phyloP scores from a whole-genome alignment of 2,113 vertebrate species.

The Chlorodrepanis virens region DNA sequence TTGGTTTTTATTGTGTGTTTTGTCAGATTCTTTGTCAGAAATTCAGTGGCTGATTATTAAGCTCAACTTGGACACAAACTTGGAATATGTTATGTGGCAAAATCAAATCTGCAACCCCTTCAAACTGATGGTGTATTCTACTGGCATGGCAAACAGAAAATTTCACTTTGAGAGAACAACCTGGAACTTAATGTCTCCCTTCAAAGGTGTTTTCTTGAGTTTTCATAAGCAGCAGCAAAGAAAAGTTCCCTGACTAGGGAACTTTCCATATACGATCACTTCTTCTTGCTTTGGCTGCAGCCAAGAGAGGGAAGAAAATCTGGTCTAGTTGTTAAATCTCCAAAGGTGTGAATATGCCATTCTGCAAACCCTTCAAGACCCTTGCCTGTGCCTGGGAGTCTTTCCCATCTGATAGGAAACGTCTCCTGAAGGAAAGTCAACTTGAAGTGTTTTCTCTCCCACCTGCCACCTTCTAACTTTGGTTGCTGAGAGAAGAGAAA shows the following conservation, averaged over 20 bases:
- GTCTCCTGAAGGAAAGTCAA: slow-evolving; percentile 14
- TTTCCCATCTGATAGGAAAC: background rate
- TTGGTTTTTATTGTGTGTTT: background rate
- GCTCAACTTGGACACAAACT: background rate
- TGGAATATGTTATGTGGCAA: background rate
- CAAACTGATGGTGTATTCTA: background rate
- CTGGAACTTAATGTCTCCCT: background rate
- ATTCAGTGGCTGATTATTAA: background rate
- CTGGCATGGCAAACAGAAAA: background rate
- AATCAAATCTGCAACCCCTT: background rate
- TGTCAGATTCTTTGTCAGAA: background rate
- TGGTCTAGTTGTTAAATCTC: background rate
- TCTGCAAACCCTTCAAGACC: background rate
- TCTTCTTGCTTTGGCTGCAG: background rate
- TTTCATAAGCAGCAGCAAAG: background rate
- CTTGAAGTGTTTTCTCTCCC: slow-evolving; percentile 49
- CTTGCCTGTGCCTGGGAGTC: background rate
- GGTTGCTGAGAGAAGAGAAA: slow-evolving; percentile 47
- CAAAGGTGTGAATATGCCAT: background rate
- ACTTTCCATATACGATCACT: background rate
- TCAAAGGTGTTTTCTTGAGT: background rate
- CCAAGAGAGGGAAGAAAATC: background rate
- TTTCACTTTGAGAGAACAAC: background rate
- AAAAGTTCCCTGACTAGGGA: background rate
- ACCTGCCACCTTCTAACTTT: slow-evolving; percentile 52